phyloP scores from a whole-genome alignment of 2,113 vertebrate species.

The Corvus hawaiiensis region DNA sequence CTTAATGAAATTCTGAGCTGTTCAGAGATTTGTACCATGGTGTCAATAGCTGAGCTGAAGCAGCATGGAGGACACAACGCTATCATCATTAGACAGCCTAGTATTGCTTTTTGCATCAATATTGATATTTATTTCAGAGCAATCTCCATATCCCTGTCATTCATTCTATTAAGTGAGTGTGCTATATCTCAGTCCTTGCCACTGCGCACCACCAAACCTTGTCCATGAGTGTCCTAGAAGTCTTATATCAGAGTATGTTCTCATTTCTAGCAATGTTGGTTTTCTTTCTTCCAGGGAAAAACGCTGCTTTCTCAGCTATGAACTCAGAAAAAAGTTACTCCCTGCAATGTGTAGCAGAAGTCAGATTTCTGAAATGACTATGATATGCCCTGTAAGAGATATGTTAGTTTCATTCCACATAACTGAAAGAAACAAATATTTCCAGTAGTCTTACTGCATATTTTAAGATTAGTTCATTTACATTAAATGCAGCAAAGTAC shows the following conservation, averaged over 20 bases:
- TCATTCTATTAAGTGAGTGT: background rate
- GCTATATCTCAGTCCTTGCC: background rate
- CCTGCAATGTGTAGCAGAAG: background rate
- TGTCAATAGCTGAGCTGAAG: background rate
- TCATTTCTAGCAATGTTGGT: background rate
- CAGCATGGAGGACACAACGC: background rate
- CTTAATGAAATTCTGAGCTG: background rate
- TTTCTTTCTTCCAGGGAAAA: background rate
- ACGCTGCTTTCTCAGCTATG: background rate
- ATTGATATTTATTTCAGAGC: background rate
- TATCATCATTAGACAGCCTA: background rate
- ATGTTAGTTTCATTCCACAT: background rate
- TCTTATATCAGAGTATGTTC: background rate
- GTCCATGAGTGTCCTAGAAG: background rate
- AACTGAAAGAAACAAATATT: background rate
- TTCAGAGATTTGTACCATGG: background rate
- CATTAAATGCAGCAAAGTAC: background rate
- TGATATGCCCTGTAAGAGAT: background rate
- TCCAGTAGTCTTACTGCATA: background rate
- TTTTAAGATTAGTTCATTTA: background rate
- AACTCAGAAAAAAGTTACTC: background rate
- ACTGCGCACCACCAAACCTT: background rate
- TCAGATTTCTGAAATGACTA: background rate
- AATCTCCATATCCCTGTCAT: background rate
- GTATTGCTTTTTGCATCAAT: background rate